Base-by-base conservation (phyloP, 2,888 invertebrate genomes). In the Choreutis nemorana region DNA sequence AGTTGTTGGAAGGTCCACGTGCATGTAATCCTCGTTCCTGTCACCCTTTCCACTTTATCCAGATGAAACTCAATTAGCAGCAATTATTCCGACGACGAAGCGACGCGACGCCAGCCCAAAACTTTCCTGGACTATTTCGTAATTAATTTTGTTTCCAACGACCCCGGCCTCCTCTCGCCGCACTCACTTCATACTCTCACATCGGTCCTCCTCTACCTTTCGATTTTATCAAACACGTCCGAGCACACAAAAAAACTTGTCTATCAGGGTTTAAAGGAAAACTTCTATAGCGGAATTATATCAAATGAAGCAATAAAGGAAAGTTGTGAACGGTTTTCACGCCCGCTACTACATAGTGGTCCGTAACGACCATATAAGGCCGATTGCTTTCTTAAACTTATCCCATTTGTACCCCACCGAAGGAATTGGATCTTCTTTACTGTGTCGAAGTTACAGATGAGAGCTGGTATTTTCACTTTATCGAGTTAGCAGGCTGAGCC, bases 311-410 rank as follows among this genome's bases (percentile, higher is more conserved):
- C 60, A 55, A 64, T 63, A 63, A 61, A 60, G 50, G 63, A 56
- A 73, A 72, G 48, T 70, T 71, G 60, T 44, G 55, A 62, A 67
- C 58, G 66, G 64, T 64, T 67, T 67, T 67, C 70, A 59, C 71
- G 62, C 68, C 55, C 52, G 55, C 55, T 54, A 50, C 59, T 59
- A 51, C 55, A 51, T 64, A 66, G 65, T 63, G 65, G 66, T 66
- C 64, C 63, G 59, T 70, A 71, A 71, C 71, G 68, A 68, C 67
- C 72, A 70, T 73, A 73, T 72, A 73, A 71, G 70, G 66, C 62
- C 70, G 70, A 73, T 75, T 73, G 75, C 75, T 73, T 73, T 70
- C 72, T 65, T 67, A 71, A 75, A 75, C 64, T 75, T 73, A 65
- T 67, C 72, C 72, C 71, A 75, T 75, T 75, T 71, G 67, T 66